These are phyloP conservation scores for Carapus acus DNA, from an alignment of 2,797 vertebrate genomes.

Conservation along the genomic window DNA sequence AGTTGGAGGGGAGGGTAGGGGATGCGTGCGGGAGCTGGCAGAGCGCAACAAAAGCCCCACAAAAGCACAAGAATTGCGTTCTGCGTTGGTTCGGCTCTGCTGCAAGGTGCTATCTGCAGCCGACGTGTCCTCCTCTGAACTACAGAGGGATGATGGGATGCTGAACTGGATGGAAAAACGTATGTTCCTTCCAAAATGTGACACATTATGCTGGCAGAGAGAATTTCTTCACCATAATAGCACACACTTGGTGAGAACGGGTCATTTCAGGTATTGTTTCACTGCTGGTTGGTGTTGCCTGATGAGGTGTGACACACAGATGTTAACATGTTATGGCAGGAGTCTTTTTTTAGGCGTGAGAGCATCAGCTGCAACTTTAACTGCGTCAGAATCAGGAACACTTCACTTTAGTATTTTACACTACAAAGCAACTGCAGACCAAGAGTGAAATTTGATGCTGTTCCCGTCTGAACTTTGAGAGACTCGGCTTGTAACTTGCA, in stretches of 20 bases:
- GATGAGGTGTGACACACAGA: no score
- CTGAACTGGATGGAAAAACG: no score
- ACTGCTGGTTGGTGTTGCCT: slow-evolving; percentile 9
- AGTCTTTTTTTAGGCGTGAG: not conserved
- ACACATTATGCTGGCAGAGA: no score
- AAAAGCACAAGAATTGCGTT: slow-evolving; percentile 19
- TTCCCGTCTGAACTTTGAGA: no score
- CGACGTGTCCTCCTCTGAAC: not conserved
- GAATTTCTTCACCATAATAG: not conserved
- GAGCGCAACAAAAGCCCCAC: slow-evolving; percentile 48
- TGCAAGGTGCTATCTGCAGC: not conserved
- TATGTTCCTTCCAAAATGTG: no score
- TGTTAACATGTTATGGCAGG: no score
- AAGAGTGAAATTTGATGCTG: no score
- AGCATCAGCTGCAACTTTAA: slow-evolving; percentile 50
- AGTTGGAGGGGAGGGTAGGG: slow-evolving; percentile 30
- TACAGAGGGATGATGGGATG: not conserved
- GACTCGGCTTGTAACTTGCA: no score
- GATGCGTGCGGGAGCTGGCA: slow-evolving; percentile 12
- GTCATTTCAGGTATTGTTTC: not conserved
- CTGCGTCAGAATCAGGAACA: no score
- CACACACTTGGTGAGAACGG: not conserved
- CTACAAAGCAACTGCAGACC: no score
- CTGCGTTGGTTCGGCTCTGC: not conserved
- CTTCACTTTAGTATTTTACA: no score